Evolutionary conservation across 2,797 vertebrate species (phyloP).

Genomic region (Haliaeetus albicilla): DNA sequence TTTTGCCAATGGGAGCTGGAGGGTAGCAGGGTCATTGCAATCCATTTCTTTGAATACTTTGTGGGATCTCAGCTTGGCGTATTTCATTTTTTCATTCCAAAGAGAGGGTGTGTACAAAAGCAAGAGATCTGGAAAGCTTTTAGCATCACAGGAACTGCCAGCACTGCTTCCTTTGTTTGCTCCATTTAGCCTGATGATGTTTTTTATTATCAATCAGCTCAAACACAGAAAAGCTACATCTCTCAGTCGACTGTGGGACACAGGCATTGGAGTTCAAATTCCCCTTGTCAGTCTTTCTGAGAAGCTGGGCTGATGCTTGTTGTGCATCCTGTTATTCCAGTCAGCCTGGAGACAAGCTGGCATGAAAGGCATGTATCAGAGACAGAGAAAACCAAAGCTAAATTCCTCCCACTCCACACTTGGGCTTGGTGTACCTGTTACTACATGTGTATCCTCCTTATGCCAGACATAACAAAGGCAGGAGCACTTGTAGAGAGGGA

Average conservation of each 20-base stretch:
- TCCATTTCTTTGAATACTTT: background rate
- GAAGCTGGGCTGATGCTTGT: background rate
- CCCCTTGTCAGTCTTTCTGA: background rate
- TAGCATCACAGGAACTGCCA: background rate
- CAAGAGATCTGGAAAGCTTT: background rate
- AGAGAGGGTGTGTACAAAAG: background rate
- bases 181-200: background rate
- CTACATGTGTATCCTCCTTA: background rate
- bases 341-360: background rate
- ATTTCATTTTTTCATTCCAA: background rate
- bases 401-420: background rate
- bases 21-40: background rate
- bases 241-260: background rate
- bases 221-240: background rate
- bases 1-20: constrained; percentile 8
- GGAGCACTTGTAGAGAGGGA: background rate
- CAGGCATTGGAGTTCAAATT: background rate
- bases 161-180: background rate
- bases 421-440: background rate
- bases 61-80: background rate
- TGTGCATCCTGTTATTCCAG: constrained; percentile 23
- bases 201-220: background rate
- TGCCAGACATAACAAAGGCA: background rate
- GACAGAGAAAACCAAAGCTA: background rate
- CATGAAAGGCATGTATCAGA: background rate